A percentile compares a stretch with the other conserved stretches of the same genome.
Conservation (phyloP, 2,888 invertebrate genomes). For the Andrena hattorfiana region DNA sequence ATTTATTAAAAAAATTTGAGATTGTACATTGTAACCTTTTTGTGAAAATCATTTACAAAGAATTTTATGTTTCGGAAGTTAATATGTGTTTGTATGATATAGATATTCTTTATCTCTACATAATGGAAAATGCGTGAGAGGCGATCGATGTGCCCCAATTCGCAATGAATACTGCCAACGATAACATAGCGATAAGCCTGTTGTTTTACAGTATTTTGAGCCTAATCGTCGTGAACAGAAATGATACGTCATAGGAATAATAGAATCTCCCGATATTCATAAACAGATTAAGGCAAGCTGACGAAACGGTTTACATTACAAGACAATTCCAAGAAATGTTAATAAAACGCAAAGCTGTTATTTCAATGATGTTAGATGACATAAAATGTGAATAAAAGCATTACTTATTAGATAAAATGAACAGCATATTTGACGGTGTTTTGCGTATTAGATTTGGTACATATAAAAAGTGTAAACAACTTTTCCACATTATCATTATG, state of each 20-base stretch:
- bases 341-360: slow-evolving; percentile 17
- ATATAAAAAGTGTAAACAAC: slow-evolving; percentile 43
- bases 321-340: slow-evolving; percentile 10
- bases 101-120: slow-evolving; percentile 31
- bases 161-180: slow-evolving; percentile 26
- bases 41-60: slow-evolving; percentile 48
- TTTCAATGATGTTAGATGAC: slow-evolving; percentile 23
- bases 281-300: slow-evolving; percentile 13
- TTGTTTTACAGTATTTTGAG: slow-evolving; percentile 13
- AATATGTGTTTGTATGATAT: slow-evolving; percentile 34
- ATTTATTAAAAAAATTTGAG: slow-evolving; percentile 49
- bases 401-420: slow-evolving; percentile 20
- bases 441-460: slow-evolving; percentile 27
- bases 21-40: slow-evolving; percentile 53
- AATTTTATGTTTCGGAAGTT: slow-evolving; percentile 39
- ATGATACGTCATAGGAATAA: background rate
- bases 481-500: slow-evolving; percentile 39
- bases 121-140: slow-evolving; percentile 34
- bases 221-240: slow-evolving; percentile 22
- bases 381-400: slow-evolving; percentile 28
- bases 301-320: slow-evolving; percentile 28
- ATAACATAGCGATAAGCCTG: slow-evolving; percentile 41
- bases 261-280: slow-evolving; percentile 4
- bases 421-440: slow-evolving; percentile 11
- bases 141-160: slow-evolving; percentile 14